A percentile compares a stretch with the other conserved stretches of the same genome.
These are phyloP conservation scores for Parelbella ahira DNA, from an alignment of 2,888 invertebrate genomes.

Conservation along the genomic window DNA sequence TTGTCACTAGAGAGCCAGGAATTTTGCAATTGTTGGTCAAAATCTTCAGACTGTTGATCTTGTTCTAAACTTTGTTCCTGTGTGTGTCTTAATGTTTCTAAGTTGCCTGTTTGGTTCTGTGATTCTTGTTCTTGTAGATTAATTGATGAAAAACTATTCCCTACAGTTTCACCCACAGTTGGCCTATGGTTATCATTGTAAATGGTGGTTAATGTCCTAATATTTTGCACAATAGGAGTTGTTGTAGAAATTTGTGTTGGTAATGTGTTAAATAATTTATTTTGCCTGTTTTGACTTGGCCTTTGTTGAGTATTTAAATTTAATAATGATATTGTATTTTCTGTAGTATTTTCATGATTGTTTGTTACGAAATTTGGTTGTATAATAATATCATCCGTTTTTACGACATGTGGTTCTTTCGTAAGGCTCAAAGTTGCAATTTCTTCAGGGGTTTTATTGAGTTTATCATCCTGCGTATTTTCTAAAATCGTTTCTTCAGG, in stretches of 20 bases:
- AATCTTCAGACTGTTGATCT: constrained; percentile 33
- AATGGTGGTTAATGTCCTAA: neutral
- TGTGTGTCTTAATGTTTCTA: constrained; percentile 9
- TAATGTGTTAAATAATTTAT: constrained; percentile 3
- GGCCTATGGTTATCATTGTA: neutral
- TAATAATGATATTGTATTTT: neutral
- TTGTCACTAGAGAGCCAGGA: constrained; percentile 30
- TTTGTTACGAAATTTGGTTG: constrained; percentile 3
- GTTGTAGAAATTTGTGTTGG: neutral
- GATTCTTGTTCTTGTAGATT: constrained; percentile 1
- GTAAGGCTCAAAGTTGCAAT: constrained; percentile 39
- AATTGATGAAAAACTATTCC: neutral
- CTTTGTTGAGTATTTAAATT: constrained; percentile 12
- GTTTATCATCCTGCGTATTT: constrained; percentile 1
- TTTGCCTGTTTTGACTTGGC: constrained; percentile 1
- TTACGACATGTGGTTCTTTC: constrained; percentile 17
- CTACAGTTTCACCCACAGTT: neutral
- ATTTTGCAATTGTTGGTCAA: constrained; percentile 31
- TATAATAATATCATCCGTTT: neutral
- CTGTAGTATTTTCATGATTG: neutral
- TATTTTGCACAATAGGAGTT: neutral
- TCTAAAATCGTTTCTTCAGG: constrained; percentile 35
- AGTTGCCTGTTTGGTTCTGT: constrained; percentile 18
- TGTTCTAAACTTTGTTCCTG: constrained; percentile 32
- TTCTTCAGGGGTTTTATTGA: constrained; percentile 37